Evolutionary conservation across 1,140 invertebrate genomes (phyloP), one percentile per base, ranked within the genome.

Genomic region (Drosophila parabipectinata): DNA sequence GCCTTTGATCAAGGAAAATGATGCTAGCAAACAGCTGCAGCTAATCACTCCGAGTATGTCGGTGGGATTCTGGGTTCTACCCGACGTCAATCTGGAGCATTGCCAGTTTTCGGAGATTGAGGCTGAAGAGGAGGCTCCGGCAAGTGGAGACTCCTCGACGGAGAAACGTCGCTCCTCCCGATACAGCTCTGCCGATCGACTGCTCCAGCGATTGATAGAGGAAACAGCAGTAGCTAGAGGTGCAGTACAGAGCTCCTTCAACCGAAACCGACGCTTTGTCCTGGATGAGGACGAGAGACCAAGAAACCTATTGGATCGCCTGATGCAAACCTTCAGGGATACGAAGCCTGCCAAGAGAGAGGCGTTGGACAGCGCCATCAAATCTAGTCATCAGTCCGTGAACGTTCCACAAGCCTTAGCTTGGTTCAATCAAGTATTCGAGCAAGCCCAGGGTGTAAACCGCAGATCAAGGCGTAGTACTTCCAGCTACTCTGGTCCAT

Each of bases 31-130:
- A 28, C 39, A 75, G 0, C 48, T 91, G 3, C 87, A 89, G 41
- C 57, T 92, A 5, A 61, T 87, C 14, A 75, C 90, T 4, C 91
- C 91, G 9, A 88, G 78, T 21, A 77, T 83, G 74, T 81, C 91
- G 0, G 84, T 92, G n/a, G 76, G 79, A 2, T 92, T 92, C 54
- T 92, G 91, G 91, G 84, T 90, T 2, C 53, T 92, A 8, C 90
- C 91, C 3, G 63, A 55, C 15, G 91, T 79, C 21, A 89, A 90
- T 37, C 12, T 92, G 30, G 85, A 90, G 30, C 87, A 91, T 41
- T 92, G 91, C 24, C 90, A 91, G 48, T 91, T 76, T 15, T 84
- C 90, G 1, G 90, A 90, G 44, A 71, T 91, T 0, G 80, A 80
- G 15, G 59, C 84, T 2, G 44, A 21, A 15, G 79, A 77, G 0